Base-by-base conservation (phyloP, 2,797 vertebrate species). In the Harpagifer antarcticus region DNA sequence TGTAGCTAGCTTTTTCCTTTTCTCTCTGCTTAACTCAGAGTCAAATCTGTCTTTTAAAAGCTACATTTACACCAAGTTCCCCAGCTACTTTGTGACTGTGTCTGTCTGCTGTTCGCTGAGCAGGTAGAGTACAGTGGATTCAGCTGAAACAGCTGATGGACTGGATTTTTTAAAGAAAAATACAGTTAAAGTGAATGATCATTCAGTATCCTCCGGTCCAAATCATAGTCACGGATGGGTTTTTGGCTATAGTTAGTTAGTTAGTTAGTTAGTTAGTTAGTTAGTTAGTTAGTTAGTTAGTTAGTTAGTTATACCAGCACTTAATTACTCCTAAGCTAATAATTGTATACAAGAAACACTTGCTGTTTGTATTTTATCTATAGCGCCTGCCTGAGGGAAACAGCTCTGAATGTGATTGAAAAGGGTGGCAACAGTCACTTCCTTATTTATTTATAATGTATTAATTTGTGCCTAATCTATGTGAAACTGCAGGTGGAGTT, bases 321-420 rank as follows among this genome's bases (percentile, higher is more conserved):
- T 53, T 23, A 23, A 23, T 23, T 23, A 23, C 23, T 23, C 23
- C 23, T 23, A 23, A 19, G 27, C 53, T 53, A 23, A 53, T 33
- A 6, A 6, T 5, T 7, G 33, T 6, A 6, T 8, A 6, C 6
- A 6, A 33, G 33, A 33, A 5, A 33, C n/a, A 50, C 19, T 50
- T 50, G 49, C 49, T 13, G n/a, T 50, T 9, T 19, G 19, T 50
- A 50, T 50, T 50, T 11, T 20, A 11, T 50, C 9, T 20, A 20
- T 50, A 50, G 48, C 48, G 19, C 49, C 49, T 50, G n/a, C 49
- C 49, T 50, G 19, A 50, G 49, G 49, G 49, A 20, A 50, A 50
- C 19, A 50, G 49, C 19, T 50, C 19, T 19, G 19, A 50, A 19
- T 50, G 49, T 12, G 19, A 50, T 9, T 55, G 27, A 27, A 33